Evolutionary conservation across 2,888 invertebrate genomes (phyloP), one percentile per base, ranked within the genome.

Genomic region (Phalera bucephala): DNA sequence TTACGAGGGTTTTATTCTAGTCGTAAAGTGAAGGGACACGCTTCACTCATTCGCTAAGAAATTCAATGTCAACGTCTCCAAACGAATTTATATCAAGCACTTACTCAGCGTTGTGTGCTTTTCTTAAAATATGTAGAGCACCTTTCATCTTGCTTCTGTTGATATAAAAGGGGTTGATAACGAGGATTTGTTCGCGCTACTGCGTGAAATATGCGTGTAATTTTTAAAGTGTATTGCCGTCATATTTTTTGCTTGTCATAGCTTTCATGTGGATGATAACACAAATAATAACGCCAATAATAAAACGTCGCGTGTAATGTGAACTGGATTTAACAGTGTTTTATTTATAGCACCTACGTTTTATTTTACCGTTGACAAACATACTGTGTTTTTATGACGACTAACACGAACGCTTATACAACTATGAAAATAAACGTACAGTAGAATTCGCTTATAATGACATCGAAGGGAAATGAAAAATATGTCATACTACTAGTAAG

Each of bases 21-120:
- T 60, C 61, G 39, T 63, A 63, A 63, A 63, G 53, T 45, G 40
- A 41, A 10, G 31, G 33, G 25, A 10, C 41, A 22, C 37, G 31
- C 25, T 35, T 40, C 28, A 12, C 34, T 42, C 44, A 23, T 45
- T 28, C 39, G 33, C 21, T 11, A 13, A 28, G 28, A 15, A 28
- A 28, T 28, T 28, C 28, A 28, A 28, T 28, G 28, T 28, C 28
- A 10, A n/a, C 10, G 7, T 12, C 10, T 12, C 10, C 1, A 8
- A 15, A 28, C 1, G 14, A 15, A 28, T 28, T 14, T 28, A 28
- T 15, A 14, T 1, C 27, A 28, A 28, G 9, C 28, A 28, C 28
- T 14, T 15, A 15, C 15, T n/a, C 15, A 15, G 9, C 9, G 10
- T 15, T 15, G 28, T 15, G 9, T 27, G 28, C 8, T 28, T 15